Evolutionary conservation across 2,888 invertebrate genomes (phyloP).

Genomic region (Cyaniris semiargus): DNA sequence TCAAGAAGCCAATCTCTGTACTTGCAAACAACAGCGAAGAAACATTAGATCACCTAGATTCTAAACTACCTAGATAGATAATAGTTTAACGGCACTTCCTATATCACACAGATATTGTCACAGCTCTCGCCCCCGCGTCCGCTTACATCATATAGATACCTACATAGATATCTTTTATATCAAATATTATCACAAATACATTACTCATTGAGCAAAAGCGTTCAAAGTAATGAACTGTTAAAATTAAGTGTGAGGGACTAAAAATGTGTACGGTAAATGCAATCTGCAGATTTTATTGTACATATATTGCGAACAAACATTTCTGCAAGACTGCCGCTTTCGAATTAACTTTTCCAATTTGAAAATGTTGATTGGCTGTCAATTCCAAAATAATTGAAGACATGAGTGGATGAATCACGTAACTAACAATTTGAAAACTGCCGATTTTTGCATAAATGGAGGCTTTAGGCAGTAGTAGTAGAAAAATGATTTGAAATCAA

Average conservation of each 20-base stretch:
- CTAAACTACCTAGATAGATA: slow-evolving; percentile 3
- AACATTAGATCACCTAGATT: background rate
- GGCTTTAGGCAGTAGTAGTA: no score
- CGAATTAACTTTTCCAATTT: background rate
- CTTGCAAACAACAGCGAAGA: background rate
- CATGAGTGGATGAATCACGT: no score
- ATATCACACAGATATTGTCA: slow-evolving; percentile 37
- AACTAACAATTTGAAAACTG: no score
- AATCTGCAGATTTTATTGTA: background rate
- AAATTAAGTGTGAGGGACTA: slow-evolving; percentile 7
- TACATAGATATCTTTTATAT: slow-evolving; percentile 25
- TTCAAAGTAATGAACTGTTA: slow-evolving; percentile 2
- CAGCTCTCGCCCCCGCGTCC: slow-evolving; percentile 28
- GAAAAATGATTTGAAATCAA: no score
- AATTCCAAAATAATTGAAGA: background rate
- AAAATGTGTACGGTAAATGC: background rate
- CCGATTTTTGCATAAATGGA: no score
- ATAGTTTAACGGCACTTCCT: slow-evolving; percentile 7
- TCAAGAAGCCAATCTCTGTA: background rate
- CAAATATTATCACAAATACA: slow-evolving; percentile 31
- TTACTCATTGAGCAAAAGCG: slow-evolving; percentile 31
- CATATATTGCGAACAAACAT: background rate
- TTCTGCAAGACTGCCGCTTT: background rate
- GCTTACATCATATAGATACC: slow-evolving; percentile 24
- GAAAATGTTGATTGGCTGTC: background rate